A percentile compares a stretch with the other conserved stretches of the same genome.
phyloP scores from a whole-genome alignment of 1,140 invertebrate genomes.

The Drosophila carrolli region DNA sequence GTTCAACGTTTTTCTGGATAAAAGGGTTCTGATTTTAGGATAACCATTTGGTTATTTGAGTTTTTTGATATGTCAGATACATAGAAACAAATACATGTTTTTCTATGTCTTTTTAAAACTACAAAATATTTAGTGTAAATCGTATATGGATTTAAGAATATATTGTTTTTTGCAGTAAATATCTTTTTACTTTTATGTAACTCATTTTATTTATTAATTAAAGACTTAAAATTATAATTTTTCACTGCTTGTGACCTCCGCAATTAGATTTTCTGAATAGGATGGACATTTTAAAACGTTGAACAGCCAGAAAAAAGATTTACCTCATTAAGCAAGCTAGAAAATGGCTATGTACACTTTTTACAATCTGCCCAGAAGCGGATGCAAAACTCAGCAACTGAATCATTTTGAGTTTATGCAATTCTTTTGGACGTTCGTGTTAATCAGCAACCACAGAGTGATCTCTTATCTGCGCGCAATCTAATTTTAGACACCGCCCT shows the following conservation, averaged over 20 bases:
- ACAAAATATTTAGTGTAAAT: too few species aligned
- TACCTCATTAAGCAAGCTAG: constrained; percentile 15
- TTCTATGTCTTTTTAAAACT: too few species aligned
- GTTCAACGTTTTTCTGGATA: not conserved
- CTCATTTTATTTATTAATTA: not conserved
- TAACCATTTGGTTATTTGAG: not conserved
- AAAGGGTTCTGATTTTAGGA: not conserved
- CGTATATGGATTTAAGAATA: too few species aligned
- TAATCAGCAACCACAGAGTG: too few species aligned
- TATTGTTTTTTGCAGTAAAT: too few species aligned
- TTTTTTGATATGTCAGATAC: not conserved
- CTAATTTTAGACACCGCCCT: too few species aligned
- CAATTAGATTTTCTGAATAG: not conserved
- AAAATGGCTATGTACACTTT: not conserved
- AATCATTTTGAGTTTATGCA: too few species aligned
- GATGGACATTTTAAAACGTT: not conserved
- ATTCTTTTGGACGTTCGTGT: too few species aligned
- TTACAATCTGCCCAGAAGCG: not conserved
- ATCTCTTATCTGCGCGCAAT: too few species aligned
- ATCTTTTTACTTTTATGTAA: not conserved
- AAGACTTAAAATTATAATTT: not conserved
- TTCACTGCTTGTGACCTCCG: not conserved
- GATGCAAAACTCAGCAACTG: constrained; percentile 29
- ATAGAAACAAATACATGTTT: too few species aligned
- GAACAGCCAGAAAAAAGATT: not conserved